Base-by-base conservation (phyloP, 2,888 invertebrate species). In the Lasioglossum leucozonium region DNA sequence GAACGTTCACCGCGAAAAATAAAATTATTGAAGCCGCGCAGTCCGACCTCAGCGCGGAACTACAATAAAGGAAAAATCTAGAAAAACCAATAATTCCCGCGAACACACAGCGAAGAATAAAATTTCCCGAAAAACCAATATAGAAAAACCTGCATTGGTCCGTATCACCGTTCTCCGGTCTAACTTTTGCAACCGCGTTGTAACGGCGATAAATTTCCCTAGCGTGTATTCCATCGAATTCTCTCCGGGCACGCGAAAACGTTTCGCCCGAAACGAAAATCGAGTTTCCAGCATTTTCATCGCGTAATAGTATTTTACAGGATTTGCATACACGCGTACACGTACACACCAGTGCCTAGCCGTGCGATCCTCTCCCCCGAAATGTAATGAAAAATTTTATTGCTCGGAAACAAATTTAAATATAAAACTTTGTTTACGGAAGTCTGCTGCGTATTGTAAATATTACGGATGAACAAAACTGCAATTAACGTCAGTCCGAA, bases 181-280 rank as follows among this genome's bases (percentile, higher is more conserved):
- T 73, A 82, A 51, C 73, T 84, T 82, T 73, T 42, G 34, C 73
- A 16, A 47, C 34, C 18, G 18, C 11, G 3, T 47, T 73, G 47
- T 73, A 51, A 82, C 83, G 58, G 16, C 69, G 13, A 84, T 84
- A 84, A 84, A 82, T 82, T 77, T 77, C 58, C 76, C 40, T 30
- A 16, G 62, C 74, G 58, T 58, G 30, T 75, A 58, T 40, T 26
- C 13, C 74, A 40, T 8, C 40, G 18, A 40, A 75, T 65, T 58
- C 26, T 30, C 72, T 6, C 47, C 30, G 26, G 69, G n/a, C 62
- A 58, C 34, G 26, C 16, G 67, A 40, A 42, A 65, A 44, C 69
- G 69, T 73, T 77, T 73, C 58, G 71, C n/a, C 72, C 72, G 73
- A 69, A 82, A 77, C 72, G 73, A n/a, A 72, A 74, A 74, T 73